Conservation (phyloP, 2,888 invertebrate genomes). For the Melanargia galathea region DNA sequence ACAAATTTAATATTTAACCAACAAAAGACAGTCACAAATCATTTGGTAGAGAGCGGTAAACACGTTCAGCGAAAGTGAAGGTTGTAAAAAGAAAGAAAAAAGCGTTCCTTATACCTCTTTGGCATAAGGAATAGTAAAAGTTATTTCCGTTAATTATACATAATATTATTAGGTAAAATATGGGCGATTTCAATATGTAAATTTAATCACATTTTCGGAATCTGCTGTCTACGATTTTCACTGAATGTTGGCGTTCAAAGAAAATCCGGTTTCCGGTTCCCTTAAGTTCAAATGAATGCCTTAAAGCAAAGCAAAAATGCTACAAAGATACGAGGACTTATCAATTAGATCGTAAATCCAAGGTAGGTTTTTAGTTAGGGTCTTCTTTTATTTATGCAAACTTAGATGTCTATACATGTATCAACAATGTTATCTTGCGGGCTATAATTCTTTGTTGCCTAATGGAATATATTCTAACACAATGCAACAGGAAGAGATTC, state of each 20-base stretch:
- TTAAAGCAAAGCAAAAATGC: background rate
- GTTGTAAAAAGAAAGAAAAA: constrained; percentile 23
- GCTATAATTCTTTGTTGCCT: constrained; percentile 39
- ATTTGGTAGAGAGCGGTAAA: constrained; percentile 18
- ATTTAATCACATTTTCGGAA: background rate
- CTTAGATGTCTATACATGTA: constrained; percentile 22
- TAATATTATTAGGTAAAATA: background rate
- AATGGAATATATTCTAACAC: constrained; percentile 39
- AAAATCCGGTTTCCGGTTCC: too few species aligned
- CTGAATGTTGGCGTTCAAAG: too few species aligned
- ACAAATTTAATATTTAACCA: background rate
- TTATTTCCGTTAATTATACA: constrained; percentile 4
- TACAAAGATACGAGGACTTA: background rate
- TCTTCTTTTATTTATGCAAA: constrained; percentile 33
- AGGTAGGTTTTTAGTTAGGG: constrained; percentile 11
- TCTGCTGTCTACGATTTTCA: background rate
- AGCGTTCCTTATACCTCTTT: constrained; percentile 23
- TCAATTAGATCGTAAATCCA: constrained; percentile 8
- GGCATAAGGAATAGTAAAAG: constrained; percentile 25
- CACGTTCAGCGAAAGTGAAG: constrained; percentile 37
- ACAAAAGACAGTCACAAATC: background rate
- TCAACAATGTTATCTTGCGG: constrained; percentile 38
- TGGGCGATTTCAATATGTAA: background rate
- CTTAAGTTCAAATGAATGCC: too few species aligned
- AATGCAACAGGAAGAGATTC: constrained; percentile 42